Percentiles rank a stretch among this genome's conserved stretches.
Conservation (phyloP, 2,797 vertebrate genomes). For the Manis pentadactyla region DNA sequence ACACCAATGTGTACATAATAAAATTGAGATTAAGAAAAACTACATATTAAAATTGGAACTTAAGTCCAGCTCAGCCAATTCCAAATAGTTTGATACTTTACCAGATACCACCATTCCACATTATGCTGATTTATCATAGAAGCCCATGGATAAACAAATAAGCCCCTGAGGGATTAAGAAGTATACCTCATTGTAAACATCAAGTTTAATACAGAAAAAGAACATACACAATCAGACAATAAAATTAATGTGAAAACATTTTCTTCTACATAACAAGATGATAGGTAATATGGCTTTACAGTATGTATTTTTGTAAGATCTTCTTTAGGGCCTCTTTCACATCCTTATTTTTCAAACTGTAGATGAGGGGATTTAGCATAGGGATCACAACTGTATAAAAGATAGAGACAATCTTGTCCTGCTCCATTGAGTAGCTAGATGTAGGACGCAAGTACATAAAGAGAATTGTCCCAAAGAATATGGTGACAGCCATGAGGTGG, state of each 20-base stretch:
- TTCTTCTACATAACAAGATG: background rate
- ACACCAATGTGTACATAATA: background rate
- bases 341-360: constrained; percentile 79
- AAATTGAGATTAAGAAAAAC: background rate
- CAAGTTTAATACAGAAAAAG: background rate
- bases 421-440: constrained; percentile 76
- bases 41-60: background rate
- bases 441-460: constrained; percentile 76
- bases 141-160: background rate
- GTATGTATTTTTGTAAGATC: background rate
- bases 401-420: constrained; percentile 74
- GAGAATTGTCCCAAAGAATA: constrained; percentile 76
- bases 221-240: background rate
- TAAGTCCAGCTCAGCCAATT: background rate
- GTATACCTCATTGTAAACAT: background rate
- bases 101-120: background rate
- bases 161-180: background rate
- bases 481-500: constrained; percentile 68
- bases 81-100: background rate
- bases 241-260: background rate
- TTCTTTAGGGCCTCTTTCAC: constrained; percentile 70
- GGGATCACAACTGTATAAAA: constrained; percentile 77
- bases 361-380: constrained; percentile 75
- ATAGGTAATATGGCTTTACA: background rate
- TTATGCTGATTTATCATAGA: background rate